These are phyloP conservation scores for Scaptomyza tumidula DNA, from an alignment of 2,888 invertebrate genomes.

Conservation along the genomic window DNA sequence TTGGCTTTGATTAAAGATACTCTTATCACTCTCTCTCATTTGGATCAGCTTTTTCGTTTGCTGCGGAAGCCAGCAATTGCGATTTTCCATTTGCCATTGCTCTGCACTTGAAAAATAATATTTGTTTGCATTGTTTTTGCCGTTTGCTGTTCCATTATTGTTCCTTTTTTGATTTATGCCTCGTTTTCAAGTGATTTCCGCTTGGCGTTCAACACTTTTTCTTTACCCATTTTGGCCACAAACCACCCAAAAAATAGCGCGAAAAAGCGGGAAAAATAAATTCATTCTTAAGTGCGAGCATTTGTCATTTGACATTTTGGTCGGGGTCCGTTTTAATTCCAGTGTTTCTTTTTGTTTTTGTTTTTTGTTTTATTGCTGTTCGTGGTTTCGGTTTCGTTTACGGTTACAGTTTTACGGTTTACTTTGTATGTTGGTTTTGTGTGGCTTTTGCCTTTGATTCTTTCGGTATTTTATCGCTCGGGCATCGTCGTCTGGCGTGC, in stretches of 20 bases:
- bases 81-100: slow-evolving; percentile 47
- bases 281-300: slow-evolving; percentile 54
- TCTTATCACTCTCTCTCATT: slow-evolving; percentile 17
- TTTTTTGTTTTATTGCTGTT: not conserved
- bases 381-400: slow-evolving; percentile 38
- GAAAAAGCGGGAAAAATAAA: not conserved
- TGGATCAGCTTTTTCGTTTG: slow-evolving; percentile 27
- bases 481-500: slow-evolving; percentile 71
- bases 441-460: slow-evolving; percentile 63
- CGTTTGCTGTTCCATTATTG: slow-evolving; percentile 62
- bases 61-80: slow-evolving; percentile 54
- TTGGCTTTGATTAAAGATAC: slow-evolving; percentile 47
- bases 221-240: slow-evolving; percentile 50
- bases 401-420: slow-evolving; percentile 8
- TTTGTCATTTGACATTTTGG: slow-evolving; percentile 65
- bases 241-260: not conserved
- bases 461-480: slow-evolving; percentile 72
- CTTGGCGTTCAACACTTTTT: slow-evolving; percentile 74
- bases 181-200: slow-evolving; percentile 80
- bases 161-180: slow-evolving; percentile 75
- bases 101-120: slow-evolving; percentile 15
- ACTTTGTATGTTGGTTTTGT: slow-evolving; percentile 10
- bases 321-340: slow-evolving; percentile 4
- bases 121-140: slow-evolving; percentile 6
- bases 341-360: slow-evolving; percentile 11